Evolutionary conservation across 2,797 vertebrate species (phyloP), one percentile per base, ranked within the genome.

Genomic region (Cynopterus sphinx): DNA sequence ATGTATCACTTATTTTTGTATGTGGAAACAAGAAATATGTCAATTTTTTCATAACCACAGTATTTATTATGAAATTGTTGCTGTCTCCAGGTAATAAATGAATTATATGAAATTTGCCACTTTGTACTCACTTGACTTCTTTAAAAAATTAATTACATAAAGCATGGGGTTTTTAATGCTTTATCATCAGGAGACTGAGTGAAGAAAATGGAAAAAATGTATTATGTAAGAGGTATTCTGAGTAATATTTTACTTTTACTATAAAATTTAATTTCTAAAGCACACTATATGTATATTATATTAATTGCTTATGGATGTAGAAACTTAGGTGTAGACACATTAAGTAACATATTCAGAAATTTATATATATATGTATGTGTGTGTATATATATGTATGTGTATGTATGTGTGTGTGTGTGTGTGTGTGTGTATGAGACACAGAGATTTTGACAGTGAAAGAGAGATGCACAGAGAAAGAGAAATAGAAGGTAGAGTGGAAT

Each of bases 191-290:
- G 46, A 77, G 12, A 85, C 7, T 46, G n/a, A 87, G 57, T 24
- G 36, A 63, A 67, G 7, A 11, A 93, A 93, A 88, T 57, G 51
- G 33, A 28, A 88, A 84, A 61, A 73, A 59, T 24, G 0, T n/a
- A 21, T 65, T 83, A 77, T 43, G 17, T 65, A 83, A 87, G 26
- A 67, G 9, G 13, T 16, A 83, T 2, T 36, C 39, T 68, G 36
- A 9, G 19, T 71, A 70, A 71, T 84, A 85, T 41, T 94, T 74
- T 59, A 24, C 24, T 88, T 74, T 6, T 21, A 57, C 87, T 75
- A 85, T 46, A 73, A 85, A 82, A 79, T 31, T 53, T 65, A 88
- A 91, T 81, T 86, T 16, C 11, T 87, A 85, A 95, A 82, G 67
- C 7, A 39, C 19, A 70, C 3, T 55, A 22, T 46, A 93, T 9